Evolutionary conservation across 2,888 invertebrate species (phyloP).

Genomic region (Amblyteles armatorius): DNA sequence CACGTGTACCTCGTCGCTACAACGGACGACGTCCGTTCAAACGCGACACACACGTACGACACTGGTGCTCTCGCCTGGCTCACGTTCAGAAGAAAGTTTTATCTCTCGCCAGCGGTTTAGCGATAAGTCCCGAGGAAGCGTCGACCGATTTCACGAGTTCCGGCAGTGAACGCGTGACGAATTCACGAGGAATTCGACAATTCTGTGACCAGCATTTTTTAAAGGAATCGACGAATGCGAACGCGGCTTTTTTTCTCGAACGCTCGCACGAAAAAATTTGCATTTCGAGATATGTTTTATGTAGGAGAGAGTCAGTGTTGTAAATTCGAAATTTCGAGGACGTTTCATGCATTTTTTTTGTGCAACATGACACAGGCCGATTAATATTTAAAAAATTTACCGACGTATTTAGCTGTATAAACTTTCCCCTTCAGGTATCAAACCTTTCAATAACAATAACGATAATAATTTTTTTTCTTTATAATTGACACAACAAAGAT

Average conservation of each 20-base stretch:
- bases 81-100: slow-evolving; percentile 36
- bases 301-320: background rate
- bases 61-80: slow-evolving; percentile 9
- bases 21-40: background rate
- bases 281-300: background rate
- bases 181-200: slow-evolving; percentile 65
- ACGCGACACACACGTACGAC: background rate
- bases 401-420: background rate
- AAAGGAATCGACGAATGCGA: background rate
- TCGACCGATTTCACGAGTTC: slow-evolving; percentile 19
- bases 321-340: background rate
- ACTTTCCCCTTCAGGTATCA: background rate
- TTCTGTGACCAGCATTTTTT: slow-evolving; percentile 65
- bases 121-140: slow-evolving; percentile 24
- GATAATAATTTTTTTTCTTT: background rate
- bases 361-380: background rate
- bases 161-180: slow-evolving; percentile 11
- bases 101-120: slow-evolving; percentile 42
- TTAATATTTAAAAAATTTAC: background rate
- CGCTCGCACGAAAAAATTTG: background rate
- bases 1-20: slow-evolving; percentile 24
- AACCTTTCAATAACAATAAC: background rate
- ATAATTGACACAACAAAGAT: background rate
- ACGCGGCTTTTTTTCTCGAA: slow-evolving; percentile 9
- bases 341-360: background rate